These are phyloP conservation scores for Diplodus puntazzo DNA, from an alignment of 2,797 vertebrate genomes.

Conservation along the genomic window DNA sequence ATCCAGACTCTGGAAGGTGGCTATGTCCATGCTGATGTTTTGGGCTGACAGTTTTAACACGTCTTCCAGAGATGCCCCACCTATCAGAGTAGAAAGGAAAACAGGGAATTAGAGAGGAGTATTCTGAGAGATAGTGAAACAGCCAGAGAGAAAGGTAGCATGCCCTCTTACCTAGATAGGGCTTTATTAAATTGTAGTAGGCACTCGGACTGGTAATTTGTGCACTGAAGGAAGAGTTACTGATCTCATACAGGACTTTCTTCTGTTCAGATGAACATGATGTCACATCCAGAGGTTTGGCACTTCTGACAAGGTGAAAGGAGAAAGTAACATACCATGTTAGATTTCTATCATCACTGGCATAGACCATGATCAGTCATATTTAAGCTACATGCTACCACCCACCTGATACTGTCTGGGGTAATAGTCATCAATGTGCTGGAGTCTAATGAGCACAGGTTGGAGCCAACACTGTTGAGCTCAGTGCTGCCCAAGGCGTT, in stretches of 20 bases:
- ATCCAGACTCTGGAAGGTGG: conserved; percentile 67
- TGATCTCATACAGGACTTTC: conserved; percentile 67
- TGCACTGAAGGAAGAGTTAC: conserved; percentile 63
- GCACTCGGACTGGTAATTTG: background rate
- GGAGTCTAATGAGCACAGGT: conserved; percentile 72
- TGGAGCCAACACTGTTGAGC: conserved; percentile 67
- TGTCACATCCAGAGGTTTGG: conserved; percentile 56
- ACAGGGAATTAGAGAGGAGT: background rate
- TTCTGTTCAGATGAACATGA: conserved; percentile 77
- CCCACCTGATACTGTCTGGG: conserved; percentile 64
- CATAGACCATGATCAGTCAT: background rate
- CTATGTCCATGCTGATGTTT: conserved; percentile 72
- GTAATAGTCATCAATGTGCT: conserved; percentile 68
- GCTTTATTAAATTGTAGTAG: conserved; percentile 66
- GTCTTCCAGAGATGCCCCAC: conserved; percentile 69
- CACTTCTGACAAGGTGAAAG: conserved; percentile 59
- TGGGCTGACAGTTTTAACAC: conserved; percentile 56
- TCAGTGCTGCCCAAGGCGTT: conserved; percentile 67
- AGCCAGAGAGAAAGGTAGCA: background rate
- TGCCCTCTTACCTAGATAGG: conserved; percentile 69
- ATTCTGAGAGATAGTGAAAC: background rate
- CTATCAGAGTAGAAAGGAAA: conserved; percentile 40
- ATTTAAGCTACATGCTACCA: background rate
- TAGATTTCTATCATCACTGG: background rate
- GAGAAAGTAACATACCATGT: background rate